Percentiles rank a stretch among this genome's conserved stretches.
phyloP scores from a whole-genome alignment of 1,140 invertebrate genomes.

The Akabosia matsudoensis region DNA sequence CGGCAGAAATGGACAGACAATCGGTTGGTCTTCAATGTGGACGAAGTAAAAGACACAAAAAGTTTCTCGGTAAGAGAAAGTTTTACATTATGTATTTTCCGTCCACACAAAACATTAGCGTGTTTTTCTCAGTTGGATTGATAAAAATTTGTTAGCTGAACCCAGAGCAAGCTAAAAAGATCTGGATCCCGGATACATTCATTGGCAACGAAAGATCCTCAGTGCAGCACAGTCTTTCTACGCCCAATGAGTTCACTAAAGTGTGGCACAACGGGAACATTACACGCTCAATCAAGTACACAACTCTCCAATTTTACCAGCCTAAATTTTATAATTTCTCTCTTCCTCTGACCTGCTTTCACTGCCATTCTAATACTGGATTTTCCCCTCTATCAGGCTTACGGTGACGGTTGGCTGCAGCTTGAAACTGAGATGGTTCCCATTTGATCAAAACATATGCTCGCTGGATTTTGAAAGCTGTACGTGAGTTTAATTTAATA shows the following conservation, averaged over 20 bases:
- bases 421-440: slow-evolving; percentile 33
- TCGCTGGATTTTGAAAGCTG: slow-evolving; percentile 39
- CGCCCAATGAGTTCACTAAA: slow-evolving; percentile 26
- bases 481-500: slow-evolving; percentile 20
- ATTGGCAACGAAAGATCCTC: slow-evolving; percentile 34
- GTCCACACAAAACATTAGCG: not conserved
- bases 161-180: slow-evolving; percentile 21
- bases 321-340: not conserved
- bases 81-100: not conserved
- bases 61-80: not conserved
- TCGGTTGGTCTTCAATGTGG: not conserved
- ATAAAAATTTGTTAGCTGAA: slow-evolving; percentile 28
- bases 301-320: not conserved
- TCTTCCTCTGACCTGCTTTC: too few species aligned
- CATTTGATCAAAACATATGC: slow-evolving; percentile 41
- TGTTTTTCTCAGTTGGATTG: not conserved
- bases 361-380: too few species aligned
- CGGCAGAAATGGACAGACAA: slow-evolving; percentile 11
- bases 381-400: too few species aligned
- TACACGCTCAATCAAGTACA: slow-evolving; percentile 17
- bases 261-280: slow-evolving; percentile 30
- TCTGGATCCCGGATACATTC: slow-evolving; percentile 42
- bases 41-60: not conserved
- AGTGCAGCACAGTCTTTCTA: slow-evolving; percentile 4
- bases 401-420: slow-evolving; percentile 23